Conservation (phyloP, 2,113 vertebrate genomes). For the Rhynchopsitta pachyrhyncha region DNA sequence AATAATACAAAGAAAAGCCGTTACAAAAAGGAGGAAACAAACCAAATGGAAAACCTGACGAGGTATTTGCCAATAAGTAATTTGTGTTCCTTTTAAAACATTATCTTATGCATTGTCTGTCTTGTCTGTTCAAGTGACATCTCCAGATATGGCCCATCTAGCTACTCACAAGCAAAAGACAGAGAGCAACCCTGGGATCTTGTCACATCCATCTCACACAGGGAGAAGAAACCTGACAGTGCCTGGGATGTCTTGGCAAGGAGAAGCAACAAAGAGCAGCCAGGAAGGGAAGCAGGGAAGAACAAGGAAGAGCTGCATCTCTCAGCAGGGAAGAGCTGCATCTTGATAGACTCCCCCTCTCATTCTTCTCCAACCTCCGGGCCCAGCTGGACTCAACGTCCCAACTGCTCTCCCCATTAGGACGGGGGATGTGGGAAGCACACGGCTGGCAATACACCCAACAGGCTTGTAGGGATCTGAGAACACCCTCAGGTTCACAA, state of each 20-base stretch:
- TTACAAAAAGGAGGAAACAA: background rate
- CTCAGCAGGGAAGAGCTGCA: background rate
- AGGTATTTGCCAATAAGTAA: background rate
- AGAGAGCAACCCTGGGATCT: background rate
- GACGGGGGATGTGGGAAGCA: background rate
- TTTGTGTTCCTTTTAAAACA: background rate
- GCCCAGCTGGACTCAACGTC: constrained; percentile 22
- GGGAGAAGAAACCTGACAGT: constrained; percentile 6
- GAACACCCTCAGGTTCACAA: constrained; percentile 28
- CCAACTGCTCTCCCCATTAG: constrained; percentile 19
- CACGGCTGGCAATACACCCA: background rate
- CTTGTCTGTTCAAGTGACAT: background rate
- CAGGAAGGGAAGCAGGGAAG: background rate
- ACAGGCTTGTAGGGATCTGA: background rate
- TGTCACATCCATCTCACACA: background rate
- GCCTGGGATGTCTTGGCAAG: constrained; percentile 26
- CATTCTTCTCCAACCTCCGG: background rate
- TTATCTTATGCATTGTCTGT: background rate
- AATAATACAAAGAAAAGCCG: background rate
- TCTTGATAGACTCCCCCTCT: constrained; percentile 28
- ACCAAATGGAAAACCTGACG: background rate
- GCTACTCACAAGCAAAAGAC: background rate
- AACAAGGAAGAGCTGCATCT: background rate
- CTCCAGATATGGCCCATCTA: background rate
- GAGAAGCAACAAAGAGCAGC: constrained; percentile 16